Percentiles rank a stretch among this genome's conserved stretches.
Conservation (phyloP, 2,888 invertebrate genomes). For the Arctia plantaginis region DNA sequence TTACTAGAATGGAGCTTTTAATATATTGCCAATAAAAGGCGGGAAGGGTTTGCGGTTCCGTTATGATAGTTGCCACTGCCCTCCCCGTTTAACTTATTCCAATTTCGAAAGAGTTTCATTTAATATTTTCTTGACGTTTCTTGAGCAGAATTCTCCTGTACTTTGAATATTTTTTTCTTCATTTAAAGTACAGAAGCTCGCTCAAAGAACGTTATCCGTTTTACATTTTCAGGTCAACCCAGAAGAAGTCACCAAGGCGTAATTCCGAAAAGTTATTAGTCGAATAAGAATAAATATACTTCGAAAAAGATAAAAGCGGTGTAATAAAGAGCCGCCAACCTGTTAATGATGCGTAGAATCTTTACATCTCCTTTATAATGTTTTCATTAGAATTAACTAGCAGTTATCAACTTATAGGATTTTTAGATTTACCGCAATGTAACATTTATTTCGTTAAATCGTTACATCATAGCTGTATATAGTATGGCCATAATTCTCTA, state of each 20-base stretch:
- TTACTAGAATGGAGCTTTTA: too few species aligned
- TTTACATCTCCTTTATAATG: conserved; percentile 24
- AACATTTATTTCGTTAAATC: too few species aligned
- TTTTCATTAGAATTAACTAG: conserved; percentile 25
- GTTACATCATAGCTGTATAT: not conserved
- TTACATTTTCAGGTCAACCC: not conserved
- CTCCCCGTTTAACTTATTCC: too few species aligned
- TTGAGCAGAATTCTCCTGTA: not conserved
- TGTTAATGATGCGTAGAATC: conserved; percentile 41
- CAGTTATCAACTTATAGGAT: not conserved
- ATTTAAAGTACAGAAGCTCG: not conserved
- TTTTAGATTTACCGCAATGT: too few species aligned
- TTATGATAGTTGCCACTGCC: too few species aligned
- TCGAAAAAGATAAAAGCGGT: conserved; percentile 40
- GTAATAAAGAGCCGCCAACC: conserved; percentile 25
- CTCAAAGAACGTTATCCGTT: not conserved
- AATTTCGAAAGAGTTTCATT: too few species aligned
- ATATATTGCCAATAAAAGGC: too few species aligned
- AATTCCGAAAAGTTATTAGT: conserved; percentile 18
- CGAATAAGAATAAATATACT: conserved; percentile 25
- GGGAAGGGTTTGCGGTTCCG: too few species aligned
- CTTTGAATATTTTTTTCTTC: not conserved
- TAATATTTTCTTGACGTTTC: not conserved
- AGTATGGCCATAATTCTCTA: not conserved
- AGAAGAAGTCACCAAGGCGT: conserved; percentile 8